Base-by-base conservation (phyloP, 2,113 vertebrate genomes). In the Rhabdomys dilectus region DNA sequence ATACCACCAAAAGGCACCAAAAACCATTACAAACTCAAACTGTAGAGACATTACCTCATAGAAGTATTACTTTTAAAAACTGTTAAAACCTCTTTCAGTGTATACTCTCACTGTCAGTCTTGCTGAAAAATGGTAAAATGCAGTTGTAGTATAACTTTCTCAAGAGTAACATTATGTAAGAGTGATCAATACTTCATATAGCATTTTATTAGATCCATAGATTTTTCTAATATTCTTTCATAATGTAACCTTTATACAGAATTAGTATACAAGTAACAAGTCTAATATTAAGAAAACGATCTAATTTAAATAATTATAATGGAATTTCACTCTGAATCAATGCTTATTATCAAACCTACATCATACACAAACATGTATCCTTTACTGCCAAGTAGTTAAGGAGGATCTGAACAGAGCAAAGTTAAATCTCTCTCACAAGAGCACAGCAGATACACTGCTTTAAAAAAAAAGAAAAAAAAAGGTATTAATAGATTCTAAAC, bases 271-370 rank as follows among this genome's bases (percentile, higher is more conserved):
- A 48, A 53, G 21, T 89, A 8, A 85, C 12, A 93, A 26, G 97
- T 78, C 92, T 97, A 12, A 97, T 21, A 62, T 66, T 26, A 22
- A 68, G 31, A 51, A 5, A 66, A 95, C 96, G 91, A 17, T 92
- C 48, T 89, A 82, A 97, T 0, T 73, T 51, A 5, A 12, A 48
- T 48, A 12, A 7, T 66, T 96, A 85, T 78, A 76, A 90, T 68
- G n/a, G 3, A 96, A 51, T 4, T 34, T 10, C 12, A 51, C 5
- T 78, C 21, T 89, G 66, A 96, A 89, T 45, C 13, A 60, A 73
- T 85, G 15, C 72, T 89, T 85, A 45, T 56, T 77, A 72, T 60
- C 9, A 5, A 77, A 80, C 48, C 12, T 21, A 91, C 51, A 60
- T 90, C 24, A 95, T 29, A 93, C 29, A 91, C 78, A 62, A 7